Percentiles rank a stretch among this genome's conserved stretches.
Conservation (phyloP, 2,888 invertebrate genomes). For the Pilophorus perplexus region DNA sequence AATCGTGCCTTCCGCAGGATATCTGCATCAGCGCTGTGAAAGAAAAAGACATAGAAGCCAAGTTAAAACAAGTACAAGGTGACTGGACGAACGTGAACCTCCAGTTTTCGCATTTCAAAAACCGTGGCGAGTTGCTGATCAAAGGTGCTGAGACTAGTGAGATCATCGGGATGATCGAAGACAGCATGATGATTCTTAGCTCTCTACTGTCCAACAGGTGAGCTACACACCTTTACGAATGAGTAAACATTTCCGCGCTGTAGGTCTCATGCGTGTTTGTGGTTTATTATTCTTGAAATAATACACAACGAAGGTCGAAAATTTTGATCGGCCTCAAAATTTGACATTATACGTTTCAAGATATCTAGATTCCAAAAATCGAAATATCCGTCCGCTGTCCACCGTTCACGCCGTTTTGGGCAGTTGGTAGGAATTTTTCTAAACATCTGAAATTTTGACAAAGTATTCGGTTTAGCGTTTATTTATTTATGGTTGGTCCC, state of each 20-base stretch:
- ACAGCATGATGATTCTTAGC: constrained; percentile 81
- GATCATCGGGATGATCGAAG: constrained; percentile 74
- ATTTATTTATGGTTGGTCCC: too few species aligned
- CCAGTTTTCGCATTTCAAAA: constrained; percentile 71
- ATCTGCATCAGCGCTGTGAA: constrained; percentile 86
- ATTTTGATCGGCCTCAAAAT: too few species aligned
- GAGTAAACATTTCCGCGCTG: not conserved
- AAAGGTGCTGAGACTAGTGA: constrained; percentile 74
- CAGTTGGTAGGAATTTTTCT: too few species aligned
- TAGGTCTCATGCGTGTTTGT: too few species aligned
- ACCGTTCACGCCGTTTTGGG: too few species aligned
- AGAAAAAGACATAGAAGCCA: constrained; percentile 87
- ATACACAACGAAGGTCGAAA: too few species aligned
- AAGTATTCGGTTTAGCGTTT: too few species aligned
- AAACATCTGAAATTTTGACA: too few species aligned
- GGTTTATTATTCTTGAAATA: too few species aligned
- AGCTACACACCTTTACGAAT: not conserved
- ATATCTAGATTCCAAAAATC: too few species aligned
- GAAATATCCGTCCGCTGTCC: too few species aligned
- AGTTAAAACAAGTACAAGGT: constrained; percentile 73
- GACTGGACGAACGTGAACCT: constrained; percentile 78
- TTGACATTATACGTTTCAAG: too few species aligned
- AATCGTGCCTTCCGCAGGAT: constrained; percentile 62
- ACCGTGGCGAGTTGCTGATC: constrained; percentile 75
- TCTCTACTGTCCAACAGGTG: constrained; percentile 76